Percentiles rank a stretch among this genome's conserved stretches.
Conservation (phyloP, 2,888 invertebrate species). For the Drosophila percnosoma region DNA sequence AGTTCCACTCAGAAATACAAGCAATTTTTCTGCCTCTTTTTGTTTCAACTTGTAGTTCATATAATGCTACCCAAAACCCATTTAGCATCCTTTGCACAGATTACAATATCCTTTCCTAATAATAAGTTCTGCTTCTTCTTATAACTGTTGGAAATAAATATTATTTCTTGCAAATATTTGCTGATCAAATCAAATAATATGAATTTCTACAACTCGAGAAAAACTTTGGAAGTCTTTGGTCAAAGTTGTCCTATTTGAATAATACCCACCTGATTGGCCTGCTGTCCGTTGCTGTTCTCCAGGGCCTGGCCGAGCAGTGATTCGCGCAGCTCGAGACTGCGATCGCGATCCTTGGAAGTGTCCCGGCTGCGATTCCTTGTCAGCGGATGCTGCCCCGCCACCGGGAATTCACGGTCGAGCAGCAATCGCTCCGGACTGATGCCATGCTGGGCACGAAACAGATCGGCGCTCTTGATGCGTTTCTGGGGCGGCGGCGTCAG, state of each 20-base stretch:
- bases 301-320: constrained; percentile 91
- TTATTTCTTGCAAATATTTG: background rate
- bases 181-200: background rate
- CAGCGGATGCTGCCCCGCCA: constrained; percentile 83
- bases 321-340: constrained; percentile 89
- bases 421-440: constrained; percentile 84
- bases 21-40: background rate
- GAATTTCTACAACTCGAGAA: background rate
- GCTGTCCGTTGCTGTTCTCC: constrained; percentile 88
- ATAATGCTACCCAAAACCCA: background rate
- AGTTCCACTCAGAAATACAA: background rate
- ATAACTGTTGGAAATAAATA: too few species aligned
- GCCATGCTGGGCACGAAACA: constrained; percentile 88
- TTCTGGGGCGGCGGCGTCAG: constrained; percentile 88
- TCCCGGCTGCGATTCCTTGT: constrained; percentile 83
- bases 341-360: constrained; percentile 85
- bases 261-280: constrained; percentile 79
- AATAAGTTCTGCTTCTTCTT: too few species aligned
- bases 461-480: constrained; percentile 89
- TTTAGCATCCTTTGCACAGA: background rate
- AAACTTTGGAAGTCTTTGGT: background rate
- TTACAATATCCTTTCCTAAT: too few species aligned
- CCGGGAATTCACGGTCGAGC: constrained; percentile 84
- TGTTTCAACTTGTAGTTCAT: background rate
- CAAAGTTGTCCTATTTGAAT: too few species aligned